phyloP scores from a whole-genome alignment of 2,797 vertebrate species.

The Eleutherodactylus coqui region DNA sequence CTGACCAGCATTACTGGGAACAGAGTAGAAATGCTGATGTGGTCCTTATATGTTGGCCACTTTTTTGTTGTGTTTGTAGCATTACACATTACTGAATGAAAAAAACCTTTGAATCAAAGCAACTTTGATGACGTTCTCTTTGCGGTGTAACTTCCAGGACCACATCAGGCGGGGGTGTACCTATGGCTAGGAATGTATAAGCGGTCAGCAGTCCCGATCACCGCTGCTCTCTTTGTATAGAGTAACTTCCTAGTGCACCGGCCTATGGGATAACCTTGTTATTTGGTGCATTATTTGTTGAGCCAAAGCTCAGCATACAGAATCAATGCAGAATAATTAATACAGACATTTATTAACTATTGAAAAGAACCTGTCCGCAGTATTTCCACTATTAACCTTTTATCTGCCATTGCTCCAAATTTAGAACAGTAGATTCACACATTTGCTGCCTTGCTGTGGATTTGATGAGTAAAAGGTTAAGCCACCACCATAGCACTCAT shows the following conservation, averaged over 20 bases:
- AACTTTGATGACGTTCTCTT: neutral
- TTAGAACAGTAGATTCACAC: too few species aligned
- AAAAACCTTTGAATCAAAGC: neutral
- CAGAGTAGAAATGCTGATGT: neutral
- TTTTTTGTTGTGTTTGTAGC: conserved; percentile 4
- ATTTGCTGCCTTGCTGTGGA: too few species aligned
- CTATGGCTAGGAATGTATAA: neutral
- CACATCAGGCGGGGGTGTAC: neutral
- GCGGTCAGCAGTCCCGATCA: neutral
- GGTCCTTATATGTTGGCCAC: neutral
- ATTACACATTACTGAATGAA: neutral
- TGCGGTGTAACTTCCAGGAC: neutral
- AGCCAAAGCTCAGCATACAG: too few species aligned
- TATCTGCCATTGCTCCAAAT: too few species aligned
- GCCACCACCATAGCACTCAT: too few species aligned
- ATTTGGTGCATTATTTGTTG: too few species aligned
- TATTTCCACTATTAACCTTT: too few species aligned
- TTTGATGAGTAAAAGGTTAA: too few species aligned
- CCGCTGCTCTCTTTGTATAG: neutral
- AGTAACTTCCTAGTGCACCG: neutral
- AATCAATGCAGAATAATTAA: too few species aligned
- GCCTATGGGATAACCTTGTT: too few species aligned
- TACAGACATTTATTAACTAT: too few species aligned
- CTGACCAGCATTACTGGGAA: neutral
- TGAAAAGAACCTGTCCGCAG: too few species aligned